Base-by-base conservation (phyloP, 2,113 vertebrate genomes). In the Columba livia region DNA sequence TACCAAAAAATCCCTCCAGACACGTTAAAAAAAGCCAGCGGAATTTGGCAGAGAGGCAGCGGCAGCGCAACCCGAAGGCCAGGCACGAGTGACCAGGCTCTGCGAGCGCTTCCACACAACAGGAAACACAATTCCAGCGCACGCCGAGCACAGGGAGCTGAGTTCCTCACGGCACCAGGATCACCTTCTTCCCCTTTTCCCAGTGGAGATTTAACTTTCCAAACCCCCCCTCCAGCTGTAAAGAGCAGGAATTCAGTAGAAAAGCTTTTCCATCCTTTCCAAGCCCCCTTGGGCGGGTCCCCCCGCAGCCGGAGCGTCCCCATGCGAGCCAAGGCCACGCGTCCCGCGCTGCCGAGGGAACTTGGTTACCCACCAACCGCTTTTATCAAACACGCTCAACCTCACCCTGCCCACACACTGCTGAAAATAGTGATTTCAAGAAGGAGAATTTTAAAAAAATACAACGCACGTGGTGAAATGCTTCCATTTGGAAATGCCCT, bases 251-350 rank as follows among this genome's bases (percentile, higher is more conserved):
- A 15, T 11, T 26, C 12, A 8, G 32, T 0, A 29, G 56, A 29
- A 71, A 50, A 78, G 25, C 4, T 0, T n/a, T n/a, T 57, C 54
- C 54, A 64, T 64, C 50, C 42, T 50, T 60, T 12, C 47, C 44
- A 15, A 85, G 60, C 23, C 34, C 32, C 10, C 42, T 64, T 12
- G 1, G 3, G 12, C 12, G 5, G 29, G 44, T 54, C 26, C 40
- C 42, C 69, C 11, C 2, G 9, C 7, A 58, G 80, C 15, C 1
- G 1, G 77, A 34, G 83, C 66, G 38, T 16, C 62, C 44, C 67
- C 0, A 0, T 5, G 75, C 3, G 16, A 71, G 65, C 8, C 2
- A 2, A 48, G 66, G 31, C 83, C 53, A 18, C 0, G 1, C 17
- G 44, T 16, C 71, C 44, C 4, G 58, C 4, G 13, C 87, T 34